phyloP scores from a whole-genome alignment of 2,113 vertebrate genomes.

The Hiodon alosoides region DNA sequence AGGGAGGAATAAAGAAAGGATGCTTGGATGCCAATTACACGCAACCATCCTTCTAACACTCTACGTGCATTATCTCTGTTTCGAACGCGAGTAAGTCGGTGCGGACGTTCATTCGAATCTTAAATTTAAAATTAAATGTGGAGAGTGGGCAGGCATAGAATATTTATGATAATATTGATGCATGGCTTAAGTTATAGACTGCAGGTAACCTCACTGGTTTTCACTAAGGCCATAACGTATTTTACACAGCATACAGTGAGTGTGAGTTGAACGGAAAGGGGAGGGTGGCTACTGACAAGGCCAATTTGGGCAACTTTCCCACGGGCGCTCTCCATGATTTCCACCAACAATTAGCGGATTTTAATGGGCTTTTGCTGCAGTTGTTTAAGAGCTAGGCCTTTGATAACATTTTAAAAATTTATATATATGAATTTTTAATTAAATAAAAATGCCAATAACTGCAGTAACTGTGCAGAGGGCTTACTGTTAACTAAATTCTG shows the following conservation, averaged over 20 bases:
- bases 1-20: slow-evolving; percentile 3
- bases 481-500: too few species aligned
- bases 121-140: not conserved
- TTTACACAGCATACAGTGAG: not conserved
- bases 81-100: not conserved
- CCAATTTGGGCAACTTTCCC: slow-evolving; percentile 8
- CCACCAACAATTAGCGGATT: not conserved
- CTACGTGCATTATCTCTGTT: slow-evolving; percentile 3
- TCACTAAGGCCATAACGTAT: not conserved
- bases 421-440: not conserved
- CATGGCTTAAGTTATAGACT: not conserved
- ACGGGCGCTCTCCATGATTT: not conserved
- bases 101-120: not conserved
- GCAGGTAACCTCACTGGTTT: too few species aligned
- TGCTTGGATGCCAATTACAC: slow-evolving; percentile 22
- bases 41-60: slow-evolving; percentile 19
- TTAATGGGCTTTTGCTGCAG: not conserved
- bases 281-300: not conserved
- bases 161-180: not conserved
- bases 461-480: not conserved
- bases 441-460: not conserved
- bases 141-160: not conserved
- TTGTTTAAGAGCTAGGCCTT: not conserved
- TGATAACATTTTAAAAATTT: too few species aligned
- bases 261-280: not conserved